Evolutionary conservation across 2,113 vertebrate species (phyloP).

Genomic region (Trematocara nigrifrons): DNA sequence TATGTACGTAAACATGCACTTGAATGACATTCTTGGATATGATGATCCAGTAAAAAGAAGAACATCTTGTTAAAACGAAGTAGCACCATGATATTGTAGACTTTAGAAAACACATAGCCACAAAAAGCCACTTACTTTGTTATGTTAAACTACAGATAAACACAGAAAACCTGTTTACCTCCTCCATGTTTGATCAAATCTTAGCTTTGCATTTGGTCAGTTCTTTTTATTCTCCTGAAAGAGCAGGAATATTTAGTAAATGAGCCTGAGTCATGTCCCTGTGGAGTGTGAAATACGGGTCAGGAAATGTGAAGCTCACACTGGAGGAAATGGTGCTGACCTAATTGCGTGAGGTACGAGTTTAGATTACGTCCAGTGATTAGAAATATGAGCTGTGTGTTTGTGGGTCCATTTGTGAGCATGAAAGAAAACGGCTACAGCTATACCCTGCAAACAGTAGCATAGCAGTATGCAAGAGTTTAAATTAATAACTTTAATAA

Average conservation of each 20-base stretch:
- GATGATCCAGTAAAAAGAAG: background rate
- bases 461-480: background rate
- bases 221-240: background rate
- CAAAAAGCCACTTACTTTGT: background rate
- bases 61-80: background rate
- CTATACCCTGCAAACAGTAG: background rate
- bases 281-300: background rate
- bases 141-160: background rate
- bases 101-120: background rate
- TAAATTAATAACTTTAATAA: background rate
- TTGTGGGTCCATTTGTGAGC: background rate
- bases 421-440: background rate
- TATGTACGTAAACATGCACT: background rate
- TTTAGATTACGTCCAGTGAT: constrained; percentile 26
- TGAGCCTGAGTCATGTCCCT: constrained; percentile 5
- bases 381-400: background rate
- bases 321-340: constrained; percentile 17
- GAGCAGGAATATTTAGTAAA: background rate
- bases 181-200: background rate
- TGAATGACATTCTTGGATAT: background rate
- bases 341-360: constrained; percentile 4
- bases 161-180: background rate
- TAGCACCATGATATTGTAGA: background rate
- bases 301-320: background rate
- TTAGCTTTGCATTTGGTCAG: background rate